These are phyloP conservation scores for Maconellicoccus hirsutus DNA, from an alignment of 1,140 invertebrate species.

Conservation along the genomic window DNA sequence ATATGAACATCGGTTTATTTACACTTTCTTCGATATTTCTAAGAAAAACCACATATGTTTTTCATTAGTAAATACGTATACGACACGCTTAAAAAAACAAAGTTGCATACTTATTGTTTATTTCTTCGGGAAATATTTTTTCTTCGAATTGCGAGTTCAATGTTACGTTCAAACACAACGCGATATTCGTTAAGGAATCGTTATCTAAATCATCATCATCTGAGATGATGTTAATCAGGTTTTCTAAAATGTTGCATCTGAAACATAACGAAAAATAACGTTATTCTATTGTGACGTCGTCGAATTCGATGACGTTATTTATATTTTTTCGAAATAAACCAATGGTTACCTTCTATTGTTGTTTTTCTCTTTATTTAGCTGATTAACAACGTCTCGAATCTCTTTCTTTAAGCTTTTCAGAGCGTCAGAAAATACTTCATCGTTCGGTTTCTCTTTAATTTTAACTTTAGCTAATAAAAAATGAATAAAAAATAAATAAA, in stretches of 20 bases:
- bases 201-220: slow-evolving; percentile 49
- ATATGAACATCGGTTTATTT: slow-evolving; percentile 64
- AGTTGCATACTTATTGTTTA: slow-evolving; percentile 31
- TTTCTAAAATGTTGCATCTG: slow-evolving; percentile 45
- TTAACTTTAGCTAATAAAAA: slow-evolving; percentile 26
- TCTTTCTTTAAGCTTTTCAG: slow-evolving; percentile 24
- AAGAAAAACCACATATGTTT: neutral
- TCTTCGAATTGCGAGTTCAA: slow-evolving; percentile 40
- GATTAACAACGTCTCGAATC: slow-evolving; percentile 22
- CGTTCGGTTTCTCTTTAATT: slow-evolving; percentile 20
- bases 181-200: slow-evolving; percentile 44
- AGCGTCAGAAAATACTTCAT: slow-evolving; percentile 24
- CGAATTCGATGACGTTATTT: too few species aligned
- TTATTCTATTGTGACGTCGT: too few species aligned
- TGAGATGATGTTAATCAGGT: slow-evolving; percentile 51
- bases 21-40: slow-evolving; percentile 51
- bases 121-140: slow-evolving; percentile 40
- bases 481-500: neutral
- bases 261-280: too few species aligned
- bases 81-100: neutral
- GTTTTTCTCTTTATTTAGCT: slow-evolving; percentile 27
- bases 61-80: neutral
- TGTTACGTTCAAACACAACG: slow-evolving; percentile 40
- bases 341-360: slow-evolving; percentile 24
- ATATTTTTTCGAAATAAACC: too few species aligned